Evolutionary conservation across 2,113 vertebrate species (phyloP).

Genomic region (Lagenorhynchus albirostris): DNA sequence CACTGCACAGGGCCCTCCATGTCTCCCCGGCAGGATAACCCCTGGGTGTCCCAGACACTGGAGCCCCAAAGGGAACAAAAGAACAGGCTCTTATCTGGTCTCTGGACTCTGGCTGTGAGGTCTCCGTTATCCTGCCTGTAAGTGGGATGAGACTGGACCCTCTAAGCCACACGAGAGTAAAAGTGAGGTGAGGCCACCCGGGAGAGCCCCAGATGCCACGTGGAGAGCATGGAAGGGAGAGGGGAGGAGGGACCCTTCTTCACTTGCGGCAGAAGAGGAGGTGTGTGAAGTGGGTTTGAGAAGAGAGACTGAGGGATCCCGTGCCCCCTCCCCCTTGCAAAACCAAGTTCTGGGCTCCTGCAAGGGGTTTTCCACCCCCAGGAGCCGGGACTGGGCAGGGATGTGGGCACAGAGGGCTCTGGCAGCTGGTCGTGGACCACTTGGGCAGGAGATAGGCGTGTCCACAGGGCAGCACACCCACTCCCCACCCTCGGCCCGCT

Average conservation of each 20-base stretch:
- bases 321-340: too few species aligned
- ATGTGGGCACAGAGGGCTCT: neutral
- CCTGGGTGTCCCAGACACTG: neutral
- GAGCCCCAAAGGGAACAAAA: fast-evolving
- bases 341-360: neutral
- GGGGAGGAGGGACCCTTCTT: neutral
- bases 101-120: neutral
- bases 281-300: neutral
- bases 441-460: fast-evolving
- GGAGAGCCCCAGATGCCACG: neutral
- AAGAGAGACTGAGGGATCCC: neutral
- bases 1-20: neutral
- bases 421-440: too few species aligned
- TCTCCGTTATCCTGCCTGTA: fast-evolving
- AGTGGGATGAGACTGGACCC: neutral
- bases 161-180: fast-evolving
- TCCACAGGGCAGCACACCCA: neutral
- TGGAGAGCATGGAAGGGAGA: neutral
- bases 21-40: neutral
- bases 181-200: neutral
- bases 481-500: fast-evolving
- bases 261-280: neutral
- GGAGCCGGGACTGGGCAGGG: neutral
- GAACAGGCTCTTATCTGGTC: neutral
- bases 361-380: too few species aligned